phyloP scores from a whole-genome alignment of 2,888 invertebrate genomes.

The Hirudinaria manillensis region DNA sequence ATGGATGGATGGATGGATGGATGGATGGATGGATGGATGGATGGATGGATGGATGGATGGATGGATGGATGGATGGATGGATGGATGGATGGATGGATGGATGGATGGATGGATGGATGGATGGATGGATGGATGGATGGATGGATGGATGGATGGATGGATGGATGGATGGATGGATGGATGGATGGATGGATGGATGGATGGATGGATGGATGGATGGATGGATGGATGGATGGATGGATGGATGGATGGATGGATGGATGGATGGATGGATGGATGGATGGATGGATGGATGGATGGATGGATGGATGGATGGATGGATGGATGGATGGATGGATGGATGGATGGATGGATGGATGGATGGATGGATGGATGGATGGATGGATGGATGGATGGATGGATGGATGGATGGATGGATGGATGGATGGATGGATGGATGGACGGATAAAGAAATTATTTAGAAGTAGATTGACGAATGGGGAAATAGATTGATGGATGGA shows the following conservation, averaged over 20 bases:
- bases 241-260: neutral
- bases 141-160: neutral
- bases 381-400: too few species aligned
- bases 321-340: neutral
- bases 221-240: conserved; percentile 4
- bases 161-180: neutral
- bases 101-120: too few species aligned
- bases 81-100: too few species aligned
- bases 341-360: too few species aligned
- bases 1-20: conserved; percentile 15
- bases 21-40: conserved; percentile 15
- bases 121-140: neutral
- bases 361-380: too few species aligned
- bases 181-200: neutral
- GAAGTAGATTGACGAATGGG: neutral
- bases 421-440: conserved; percentile 2
- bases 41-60: conserved; percentile 9
- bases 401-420: neutral
- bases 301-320: neutral
- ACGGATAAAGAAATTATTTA: neutral
- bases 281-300: neutral
- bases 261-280: neutral
- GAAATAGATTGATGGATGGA: neutral
- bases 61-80: too few species aligned
- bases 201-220: neutral